Evolutionary conservation across 1,140 invertebrate species (phyloP).

Genomic region (Cydia pomonella): DNA sequence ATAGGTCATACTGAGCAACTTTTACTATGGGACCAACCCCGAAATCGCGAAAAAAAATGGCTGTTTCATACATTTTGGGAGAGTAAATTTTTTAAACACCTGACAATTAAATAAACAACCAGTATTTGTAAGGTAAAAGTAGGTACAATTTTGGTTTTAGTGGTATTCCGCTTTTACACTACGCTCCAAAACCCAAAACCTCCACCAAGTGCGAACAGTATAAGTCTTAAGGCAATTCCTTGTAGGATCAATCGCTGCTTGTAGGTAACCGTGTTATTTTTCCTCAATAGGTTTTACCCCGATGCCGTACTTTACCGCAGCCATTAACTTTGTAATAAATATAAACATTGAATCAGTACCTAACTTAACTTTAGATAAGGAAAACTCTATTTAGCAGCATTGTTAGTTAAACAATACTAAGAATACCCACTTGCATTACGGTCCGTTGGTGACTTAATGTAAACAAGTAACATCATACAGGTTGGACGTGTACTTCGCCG

Average conservation of each 20-base stretch:
- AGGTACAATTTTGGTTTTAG: no score
- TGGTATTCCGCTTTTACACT: neutral
- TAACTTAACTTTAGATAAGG: neutral
- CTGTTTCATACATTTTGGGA: no score
- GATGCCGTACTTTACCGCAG: conserved; percentile 1
- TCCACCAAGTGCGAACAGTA: no score
- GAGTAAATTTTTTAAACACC: no score
- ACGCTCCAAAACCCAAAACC: no score
- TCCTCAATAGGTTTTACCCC: conserved; percentile 16
- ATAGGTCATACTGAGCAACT: no score
- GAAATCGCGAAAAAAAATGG: no score
- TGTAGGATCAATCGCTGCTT: no score
- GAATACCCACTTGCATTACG: neutral
- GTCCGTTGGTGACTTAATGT: neutral
- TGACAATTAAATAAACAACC: no score
- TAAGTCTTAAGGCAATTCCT: neutral
- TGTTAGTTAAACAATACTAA: neutral
- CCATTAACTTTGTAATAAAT: neutral
- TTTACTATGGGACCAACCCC: no score
- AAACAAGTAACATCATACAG: conserved; percentile 17
- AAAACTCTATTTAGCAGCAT: neutral
- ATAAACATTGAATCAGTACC: conserved; percentile 4
- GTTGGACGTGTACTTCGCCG: conserved; percentile 21
- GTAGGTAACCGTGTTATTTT: neutral
- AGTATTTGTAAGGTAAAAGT: no score